phyloP scores from a whole-genome alignment of 2,888 invertebrate genomes.

The Phoenoteleia sp. region DNA sequence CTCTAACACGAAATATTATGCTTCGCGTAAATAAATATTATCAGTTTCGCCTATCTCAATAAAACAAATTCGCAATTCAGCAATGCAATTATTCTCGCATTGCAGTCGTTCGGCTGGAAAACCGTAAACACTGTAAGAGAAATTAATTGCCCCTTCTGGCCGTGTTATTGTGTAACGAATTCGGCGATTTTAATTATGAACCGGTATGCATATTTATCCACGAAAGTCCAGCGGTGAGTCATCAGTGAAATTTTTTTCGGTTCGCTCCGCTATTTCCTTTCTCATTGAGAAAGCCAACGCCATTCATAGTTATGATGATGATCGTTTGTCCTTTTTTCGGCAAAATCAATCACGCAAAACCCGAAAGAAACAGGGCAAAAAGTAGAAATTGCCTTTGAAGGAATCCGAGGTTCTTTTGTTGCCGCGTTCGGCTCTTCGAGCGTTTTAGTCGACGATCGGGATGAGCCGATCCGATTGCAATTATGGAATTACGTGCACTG shows the following conservation, averaged over 20 bases:
- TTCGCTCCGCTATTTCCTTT: constrained; percentile 2
- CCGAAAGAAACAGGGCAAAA: background rate
- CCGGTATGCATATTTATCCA: constrained; percentile 34
- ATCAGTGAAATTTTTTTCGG: constrained; percentile 40
- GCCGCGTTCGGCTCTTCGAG: no score
- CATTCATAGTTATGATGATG: constrained; percentile 46
- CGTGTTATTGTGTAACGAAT: constrained; percentile 38
- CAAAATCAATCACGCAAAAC: constrained; percentile 14
- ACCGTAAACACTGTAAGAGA: constrained; percentile 31
- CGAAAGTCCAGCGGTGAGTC: constrained; percentile 24
- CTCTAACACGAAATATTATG: background rate
- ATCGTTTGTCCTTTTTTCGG: background rate
- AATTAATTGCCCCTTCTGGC: constrained; percentile 32
- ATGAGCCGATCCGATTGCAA: background rate
- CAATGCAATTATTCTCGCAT: constrained; percentile 8
- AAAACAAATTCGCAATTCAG: background rate
- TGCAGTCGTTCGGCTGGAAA: constrained; percentile 35
- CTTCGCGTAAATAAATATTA: background rate
- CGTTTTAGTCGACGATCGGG: background rate
- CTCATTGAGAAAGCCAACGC: constrained; percentile 44
- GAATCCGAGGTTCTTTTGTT: no score
- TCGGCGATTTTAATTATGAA: constrained; percentile 41
- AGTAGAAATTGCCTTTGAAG: background rate
- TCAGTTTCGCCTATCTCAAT: background rate
- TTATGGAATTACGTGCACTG: background rate